Percentiles rank a stretch among this genome's conserved stretches.
These are phyloP conservation scores for Hybos culiciformis DNA, from an alignment of 2,888 invertebrate genomes.

Conservation along the genomic window DNA sequence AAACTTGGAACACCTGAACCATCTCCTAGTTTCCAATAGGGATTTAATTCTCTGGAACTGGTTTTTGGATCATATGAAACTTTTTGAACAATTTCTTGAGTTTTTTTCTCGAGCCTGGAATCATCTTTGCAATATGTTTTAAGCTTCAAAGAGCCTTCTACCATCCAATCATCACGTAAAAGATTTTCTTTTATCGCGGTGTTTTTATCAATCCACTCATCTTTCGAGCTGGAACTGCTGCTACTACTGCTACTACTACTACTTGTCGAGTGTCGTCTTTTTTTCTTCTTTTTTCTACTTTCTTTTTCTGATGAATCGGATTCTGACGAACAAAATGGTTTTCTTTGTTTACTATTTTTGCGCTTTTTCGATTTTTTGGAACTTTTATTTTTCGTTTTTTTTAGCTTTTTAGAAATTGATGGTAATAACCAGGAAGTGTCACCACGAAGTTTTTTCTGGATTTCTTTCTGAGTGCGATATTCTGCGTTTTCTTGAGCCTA, in stretches of 20 bases:
- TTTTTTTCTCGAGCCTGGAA: constrained; percentile 37
- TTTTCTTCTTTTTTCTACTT: constrained; percentile 12
- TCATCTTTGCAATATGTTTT: constrained; percentile 34
- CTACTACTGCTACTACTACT: constrained; percentile 24
- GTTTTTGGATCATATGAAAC: constrained; percentile 55
- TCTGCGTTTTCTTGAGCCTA: constrained; percentile 25
- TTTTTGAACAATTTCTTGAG: constrained; percentile 40
- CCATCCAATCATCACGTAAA: constrained; percentile 68
- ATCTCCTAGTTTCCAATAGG: constrained; percentile 74
- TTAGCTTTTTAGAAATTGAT: constrained; percentile 21
- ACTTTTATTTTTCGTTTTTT: constrained; percentile 11
- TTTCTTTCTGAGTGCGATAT: constrained; percentile 18
- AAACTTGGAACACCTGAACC: constrained; percentile 66
- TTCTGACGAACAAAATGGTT: constrained; percentile 21
- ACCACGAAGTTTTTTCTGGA: constrained; percentile 22
- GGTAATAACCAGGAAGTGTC: constrained; percentile 28
- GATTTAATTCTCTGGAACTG: constrained; percentile 70
- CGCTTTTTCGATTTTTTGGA: constrained; percentile 34
- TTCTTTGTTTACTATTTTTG: constrained; percentile 34
- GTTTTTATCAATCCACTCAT: constrained; percentile 51
- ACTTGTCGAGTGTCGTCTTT: constrained; percentile 9
- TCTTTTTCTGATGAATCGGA: constrained; percentile 21
- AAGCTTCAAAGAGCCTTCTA: constrained; percentile 39
- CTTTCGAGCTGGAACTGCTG: constrained; percentile 27
- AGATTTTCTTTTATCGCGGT: constrained; percentile 1